These are phyloP conservation scores for Acanthornis magna DNA, from an alignment of 2,797 vertebrate species.

Conservation along the genomic window DNA sequence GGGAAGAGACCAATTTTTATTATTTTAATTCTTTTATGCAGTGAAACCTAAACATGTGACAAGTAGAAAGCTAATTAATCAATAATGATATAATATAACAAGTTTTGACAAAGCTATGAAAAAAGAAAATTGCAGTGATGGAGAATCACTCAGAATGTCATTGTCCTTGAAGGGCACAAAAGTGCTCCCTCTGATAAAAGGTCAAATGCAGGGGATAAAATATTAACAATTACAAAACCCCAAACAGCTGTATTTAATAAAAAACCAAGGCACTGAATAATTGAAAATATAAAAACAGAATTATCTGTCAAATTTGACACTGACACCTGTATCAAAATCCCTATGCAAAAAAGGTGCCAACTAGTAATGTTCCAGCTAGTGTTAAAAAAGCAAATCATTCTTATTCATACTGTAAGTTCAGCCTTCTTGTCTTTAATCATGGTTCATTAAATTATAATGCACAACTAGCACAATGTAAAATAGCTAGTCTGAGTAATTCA, in stretches of 20 bases:
- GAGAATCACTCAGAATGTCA: not conserved
- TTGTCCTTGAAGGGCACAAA: not conserved
- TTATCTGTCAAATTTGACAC: not conserved
- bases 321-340: not conserved
- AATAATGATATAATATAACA: not conserved
- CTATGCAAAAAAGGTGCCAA: not conserved
- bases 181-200: not conserved
- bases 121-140: not conserved
- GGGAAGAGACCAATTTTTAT: not conserved
- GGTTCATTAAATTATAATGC: conserved; percentile 53
- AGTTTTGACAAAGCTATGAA: conserved; percentile 19
- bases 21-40: conserved; percentile 31
- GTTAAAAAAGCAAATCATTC: not conserved
- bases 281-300: not conserved
- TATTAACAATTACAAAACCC: not conserved
- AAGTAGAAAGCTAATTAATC: conserved; percentile 9
- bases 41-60: not conserved
- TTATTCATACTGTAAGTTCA: conserved; percentile 30
- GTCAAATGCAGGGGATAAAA: conserved; percentile 28
- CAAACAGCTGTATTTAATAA: not conserved
- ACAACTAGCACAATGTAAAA: conserved; percentile 55
- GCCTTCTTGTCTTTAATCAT: conserved; percentile 30
- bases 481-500: conserved; percentile 61
- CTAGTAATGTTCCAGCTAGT: not conserved
- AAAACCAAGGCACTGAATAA: not conserved